Base-by-base conservation (phyloP, 2,113 vertebrate genomes). In the Kryptolebias marmoratus region DNA sequence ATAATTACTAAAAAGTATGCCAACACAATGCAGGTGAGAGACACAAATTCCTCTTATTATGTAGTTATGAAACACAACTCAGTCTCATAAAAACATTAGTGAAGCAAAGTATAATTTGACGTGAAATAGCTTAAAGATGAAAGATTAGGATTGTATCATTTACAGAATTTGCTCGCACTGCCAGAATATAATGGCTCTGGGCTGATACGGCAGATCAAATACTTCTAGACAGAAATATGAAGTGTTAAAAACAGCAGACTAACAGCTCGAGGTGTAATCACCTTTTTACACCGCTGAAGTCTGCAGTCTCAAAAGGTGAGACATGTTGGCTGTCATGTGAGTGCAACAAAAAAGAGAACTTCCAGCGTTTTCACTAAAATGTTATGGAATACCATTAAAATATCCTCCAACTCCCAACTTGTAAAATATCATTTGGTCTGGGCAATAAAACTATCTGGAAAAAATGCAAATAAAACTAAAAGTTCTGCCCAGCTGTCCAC, bases 151-250 rank as follows among this genome's bases (percentile, higher is more conserved):
- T 56, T 14, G 22, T 18, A 55, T 77, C 57, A 58, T 57, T 80
- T 86, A 48, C 30, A 68, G 71, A 79, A 82, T 79, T 57, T 7
- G 68, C 55, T 22, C 42, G 31, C 48, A 8, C n/a, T 60, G 47
- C 55, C 52, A 30, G 53, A 2, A 68, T 7, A 36, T 49, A 54
- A 68, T 18, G 22, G 67, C 72, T 74, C 16, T 16, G 56, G 71
- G 64, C 68, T 75, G 77, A 76, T 52, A 31, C 65, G 78, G 0
- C 78, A 59, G 52, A 75, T 80, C 57, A 82, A 75, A 82, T 69
- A 42, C 52, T 60, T 36, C 2, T 54, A 39, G 58, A 64, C 57
- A 62, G 48, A 63, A 50, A 81, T 75, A 75, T 55, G 63, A 77
- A 39, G 75, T 69, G 54, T 77, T 22, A 16, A 71, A 62, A 49